Evolutionary conservation across 2,797 vertebrate species (phyloP).

Genomic region (Capromys pilorides): DNA sequence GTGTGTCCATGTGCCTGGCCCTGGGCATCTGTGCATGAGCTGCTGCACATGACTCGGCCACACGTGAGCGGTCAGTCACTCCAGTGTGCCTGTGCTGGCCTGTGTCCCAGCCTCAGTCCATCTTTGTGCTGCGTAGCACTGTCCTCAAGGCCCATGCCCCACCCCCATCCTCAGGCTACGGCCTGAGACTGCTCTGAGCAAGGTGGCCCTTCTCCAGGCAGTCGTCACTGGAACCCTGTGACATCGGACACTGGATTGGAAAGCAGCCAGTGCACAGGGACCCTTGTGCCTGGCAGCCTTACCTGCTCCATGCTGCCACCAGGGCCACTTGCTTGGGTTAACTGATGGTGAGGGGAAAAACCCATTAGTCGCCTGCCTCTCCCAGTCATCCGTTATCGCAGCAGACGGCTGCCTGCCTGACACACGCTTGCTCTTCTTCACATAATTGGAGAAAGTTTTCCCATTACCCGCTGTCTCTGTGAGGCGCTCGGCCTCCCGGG

Average conservation of each 20-base stretch:
- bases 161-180: background rate
- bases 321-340: slow-evolving; percentile 38
- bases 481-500: background rate
- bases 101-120: background rate
- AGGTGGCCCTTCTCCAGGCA: background rate
- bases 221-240: background rate
- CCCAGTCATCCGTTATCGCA: slow-evolving; percentile 42
- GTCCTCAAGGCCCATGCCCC: background rate
- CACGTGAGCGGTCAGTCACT: background rate
- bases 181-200: background rate
- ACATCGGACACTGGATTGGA: background rate
- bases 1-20: background rate
- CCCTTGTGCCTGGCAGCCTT: background rate
- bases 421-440: slow-evolving; percentile 42
- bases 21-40: background rate
- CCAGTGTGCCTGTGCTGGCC: background rate
- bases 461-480: slow-evolving; percentile 43
- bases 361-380: slow-evolving; percentile 62
- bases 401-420: background rate
- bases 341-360: slow-evolving; percentile 66
- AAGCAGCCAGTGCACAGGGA: background rate
- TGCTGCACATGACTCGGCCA: background rate
- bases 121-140: background rate
- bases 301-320: background rate
- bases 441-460: slow-evolving; percentile 73